Conservation (phyloP, 1,140 invertebrate species). For the Chironomus tepperi region DNA sequence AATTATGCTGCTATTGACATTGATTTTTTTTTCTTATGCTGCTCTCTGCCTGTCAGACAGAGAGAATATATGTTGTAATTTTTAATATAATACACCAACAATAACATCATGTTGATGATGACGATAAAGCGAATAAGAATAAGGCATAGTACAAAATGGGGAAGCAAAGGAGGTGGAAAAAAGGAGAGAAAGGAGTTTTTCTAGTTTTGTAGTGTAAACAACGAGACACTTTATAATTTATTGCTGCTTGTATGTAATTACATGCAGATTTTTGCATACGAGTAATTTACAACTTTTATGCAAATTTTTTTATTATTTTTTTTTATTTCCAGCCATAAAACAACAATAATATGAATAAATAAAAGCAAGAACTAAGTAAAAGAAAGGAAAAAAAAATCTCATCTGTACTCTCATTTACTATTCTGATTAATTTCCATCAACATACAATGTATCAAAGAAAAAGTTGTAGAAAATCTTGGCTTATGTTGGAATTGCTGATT, state of each 20-base stretch:
- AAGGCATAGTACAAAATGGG: no score
- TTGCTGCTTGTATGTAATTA: slow-evolving; percentile 18
- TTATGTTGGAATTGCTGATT: no score
- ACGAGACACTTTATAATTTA: slow-evolving; percentile 16
- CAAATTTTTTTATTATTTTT: not conserved
- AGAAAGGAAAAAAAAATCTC: not conserved
- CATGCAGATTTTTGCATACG: slow-evolving; percentile 11
- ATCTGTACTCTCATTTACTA: not conserved
- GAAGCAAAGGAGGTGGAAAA: not conserved
- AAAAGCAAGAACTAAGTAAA: not conserved
- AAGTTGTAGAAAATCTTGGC: not conserved
- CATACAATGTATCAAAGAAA: not conserved
- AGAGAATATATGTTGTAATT: not conserved
- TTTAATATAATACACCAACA: not conserved
- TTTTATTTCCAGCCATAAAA: not conserved
- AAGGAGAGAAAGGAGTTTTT: not conserved
- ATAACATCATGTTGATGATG: not conserved
- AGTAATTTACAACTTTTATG: slow-evolving; percentile 12
- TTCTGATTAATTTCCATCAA: slow-evolving; percentile 20
- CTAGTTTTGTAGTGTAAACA: slow-evolving; percentile 2
- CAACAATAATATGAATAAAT: not conserved
- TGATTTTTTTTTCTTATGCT: not conserved
- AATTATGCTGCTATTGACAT: slow-evolving; percentile 21
- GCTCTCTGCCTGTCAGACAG: not conserved
- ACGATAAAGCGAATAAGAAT: not conserved